Conservation (phyloP, 2,113 vertebrate species). For the Hippopotamus amphibius region DNA sequence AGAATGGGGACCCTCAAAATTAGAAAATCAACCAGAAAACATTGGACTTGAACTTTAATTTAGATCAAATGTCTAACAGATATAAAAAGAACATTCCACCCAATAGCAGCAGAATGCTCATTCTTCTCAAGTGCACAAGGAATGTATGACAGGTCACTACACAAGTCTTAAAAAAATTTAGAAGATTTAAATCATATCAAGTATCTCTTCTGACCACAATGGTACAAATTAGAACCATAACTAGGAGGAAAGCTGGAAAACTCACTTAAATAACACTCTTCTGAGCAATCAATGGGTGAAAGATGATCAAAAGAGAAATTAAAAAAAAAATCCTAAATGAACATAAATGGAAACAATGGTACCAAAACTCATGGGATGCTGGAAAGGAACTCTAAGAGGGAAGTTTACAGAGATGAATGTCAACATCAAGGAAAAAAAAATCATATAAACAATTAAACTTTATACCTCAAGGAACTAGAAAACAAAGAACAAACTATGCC, state of each 20-base stretch:
- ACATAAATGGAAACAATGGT: neutral
- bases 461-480: neutral
- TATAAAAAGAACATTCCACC: neutral
- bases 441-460: neutral
- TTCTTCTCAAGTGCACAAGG: neutral
- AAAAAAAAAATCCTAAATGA: neutral
- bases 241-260: neutral
- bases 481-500: neutral
- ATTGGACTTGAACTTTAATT: neutral
- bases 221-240: neutral
- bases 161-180: neutral
- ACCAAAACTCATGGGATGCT: neutral
- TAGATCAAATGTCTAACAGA: neutral
- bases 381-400: neutral
- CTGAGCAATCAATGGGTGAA: neutral
- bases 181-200: neutral
- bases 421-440: neutral
- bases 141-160: neutral
- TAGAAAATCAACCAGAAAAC: neutral
- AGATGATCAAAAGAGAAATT: neutral
- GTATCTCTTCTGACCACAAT: neutral
- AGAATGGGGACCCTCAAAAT: neutral
- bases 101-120: neutral
- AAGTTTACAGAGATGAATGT: neutral
- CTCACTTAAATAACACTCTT: neutral